Conservation (phyloP, 2,113 vertebrate species). For the Ornithorhynchus anatinus region DNA sequence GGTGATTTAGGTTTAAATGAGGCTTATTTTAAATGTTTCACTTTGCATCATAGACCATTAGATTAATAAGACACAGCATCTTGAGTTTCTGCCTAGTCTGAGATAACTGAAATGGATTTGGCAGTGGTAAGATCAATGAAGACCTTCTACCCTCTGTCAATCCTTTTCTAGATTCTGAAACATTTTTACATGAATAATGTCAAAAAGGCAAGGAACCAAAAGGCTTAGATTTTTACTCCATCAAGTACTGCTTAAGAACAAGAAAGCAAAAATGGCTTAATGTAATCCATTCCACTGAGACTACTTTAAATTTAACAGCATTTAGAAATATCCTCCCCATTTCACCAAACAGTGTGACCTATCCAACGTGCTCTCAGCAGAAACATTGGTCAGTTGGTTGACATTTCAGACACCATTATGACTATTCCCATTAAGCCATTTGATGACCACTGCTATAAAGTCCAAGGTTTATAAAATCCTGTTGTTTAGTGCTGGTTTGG, state of each 20-base stretch:
- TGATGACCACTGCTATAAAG: constrained; percentile 29
- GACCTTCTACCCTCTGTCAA: neutral
- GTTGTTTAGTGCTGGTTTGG: constrained; percentile 30
- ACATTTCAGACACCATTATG: neutral
- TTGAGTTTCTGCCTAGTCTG: constrained; percentile 11
- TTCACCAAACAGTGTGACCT: constrained; percentile 14
- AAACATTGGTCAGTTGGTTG: neutral
- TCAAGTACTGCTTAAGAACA: neutral
- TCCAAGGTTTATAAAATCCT: constrained; percentile 15
- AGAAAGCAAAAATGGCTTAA: neutral
- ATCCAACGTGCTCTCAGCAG: neutral
- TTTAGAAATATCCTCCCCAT: neutral
- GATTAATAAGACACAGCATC: neutral
- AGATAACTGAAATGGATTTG: constrained; percentile 36
- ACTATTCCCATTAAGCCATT: constrained; percentile 24
- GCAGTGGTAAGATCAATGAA: constrained; percentile 5
- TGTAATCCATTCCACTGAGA: neutral
- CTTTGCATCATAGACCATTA: neutral
- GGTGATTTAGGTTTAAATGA: neutral
- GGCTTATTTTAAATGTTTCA: neutral
- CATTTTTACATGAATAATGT: neutral
- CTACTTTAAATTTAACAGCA: neutral
- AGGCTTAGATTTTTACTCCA: neutral
- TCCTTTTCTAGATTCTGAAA: neutral
- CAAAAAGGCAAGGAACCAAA: neutral